Evolutionary conservation across 1,140 invertebrate species (phyloP).

Genomic region (Nymphalis io): DNA sequence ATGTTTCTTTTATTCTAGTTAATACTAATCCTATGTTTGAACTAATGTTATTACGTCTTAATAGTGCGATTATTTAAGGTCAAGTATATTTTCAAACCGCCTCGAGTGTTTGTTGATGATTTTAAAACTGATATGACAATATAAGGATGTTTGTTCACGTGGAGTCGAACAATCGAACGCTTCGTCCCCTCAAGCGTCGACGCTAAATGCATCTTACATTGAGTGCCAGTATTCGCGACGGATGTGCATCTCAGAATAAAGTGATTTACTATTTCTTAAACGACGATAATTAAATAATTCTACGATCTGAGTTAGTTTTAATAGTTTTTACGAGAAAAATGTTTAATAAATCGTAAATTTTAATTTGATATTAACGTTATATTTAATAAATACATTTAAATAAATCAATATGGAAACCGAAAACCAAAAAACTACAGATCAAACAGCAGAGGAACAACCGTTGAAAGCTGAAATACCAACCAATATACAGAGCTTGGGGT

Average conservation of each 20-base stretch:
- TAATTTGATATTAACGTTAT: neutral
- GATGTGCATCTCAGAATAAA: constrained; percentile 32
- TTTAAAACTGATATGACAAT: constrained; percentile 65
- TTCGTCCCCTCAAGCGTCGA: constrained; percentile 38
- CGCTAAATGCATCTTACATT: constrained; percentile 33
- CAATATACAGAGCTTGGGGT: constrained; percentile 50
- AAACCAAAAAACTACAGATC: constrained; percentile 19
- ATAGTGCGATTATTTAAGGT: neutral
- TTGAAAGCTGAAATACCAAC: constrained; percentile 53
- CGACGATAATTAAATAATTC: neutral
- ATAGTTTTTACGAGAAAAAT: neutral
- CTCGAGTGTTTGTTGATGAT: constrained; percentile 25
- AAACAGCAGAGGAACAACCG: constrained; percentile 51
- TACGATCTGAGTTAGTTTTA: neutral
- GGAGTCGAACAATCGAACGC: constrained; percentile 58
- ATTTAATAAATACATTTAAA: no score
- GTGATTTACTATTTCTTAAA: neutral
- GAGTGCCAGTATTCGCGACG: constrained; percentile 33
- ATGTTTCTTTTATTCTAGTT: constrained; percentile 24
- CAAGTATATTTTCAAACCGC: constrained; percentile 8
- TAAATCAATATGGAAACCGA: constrained; percentile 23
- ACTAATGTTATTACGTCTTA: neutral
- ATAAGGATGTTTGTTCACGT: constrained; percentile 63
- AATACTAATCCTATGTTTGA: neutral
- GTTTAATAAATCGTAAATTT: neutral